These are phyloP conservation scores for Sorex maritimensis DNA, from an alignment of 2,797 vertebrate genomes.

Conservation along the genomic window DNA sequence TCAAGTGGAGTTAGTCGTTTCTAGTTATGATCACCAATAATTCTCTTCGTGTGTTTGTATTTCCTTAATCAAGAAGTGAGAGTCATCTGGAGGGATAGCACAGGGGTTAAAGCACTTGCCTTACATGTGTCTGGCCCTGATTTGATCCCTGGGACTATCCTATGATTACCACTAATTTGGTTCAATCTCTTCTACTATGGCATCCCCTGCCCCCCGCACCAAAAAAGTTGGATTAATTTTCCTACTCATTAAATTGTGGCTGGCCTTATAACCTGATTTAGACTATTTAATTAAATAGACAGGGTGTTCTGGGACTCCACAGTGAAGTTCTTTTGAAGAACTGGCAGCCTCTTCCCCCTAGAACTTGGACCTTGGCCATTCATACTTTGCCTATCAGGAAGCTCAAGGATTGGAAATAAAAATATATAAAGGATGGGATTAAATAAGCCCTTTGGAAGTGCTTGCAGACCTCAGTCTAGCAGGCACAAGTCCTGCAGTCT, in stretches of 20 bases:
- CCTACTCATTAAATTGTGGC: not conserved
- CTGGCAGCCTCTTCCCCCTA: not conserved
- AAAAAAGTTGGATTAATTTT: not conserved
- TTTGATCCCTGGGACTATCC: no score
- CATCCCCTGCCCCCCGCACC: no score
- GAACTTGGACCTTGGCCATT: not conserved
- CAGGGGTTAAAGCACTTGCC: no score
- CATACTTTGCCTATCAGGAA: not conserved
- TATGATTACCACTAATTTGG: no score
- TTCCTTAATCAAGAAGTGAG: not conserved
- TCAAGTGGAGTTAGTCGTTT: not conserved
- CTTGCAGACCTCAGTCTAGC: not conserved
- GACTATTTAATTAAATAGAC: not conserved
- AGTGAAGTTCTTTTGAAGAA: not conserved
- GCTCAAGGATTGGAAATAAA: not conserved
- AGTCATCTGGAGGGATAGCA: no score
- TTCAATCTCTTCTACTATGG: no score
- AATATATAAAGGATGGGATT: not conserved
- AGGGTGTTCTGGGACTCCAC: not conserved
- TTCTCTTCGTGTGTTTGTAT: not conserved
- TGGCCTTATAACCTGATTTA: not conserved
- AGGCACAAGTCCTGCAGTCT: not conserved
- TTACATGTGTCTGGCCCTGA: no score
- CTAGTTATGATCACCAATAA: fast-evolving
- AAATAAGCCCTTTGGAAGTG: not conserved